Evolutionary conservation across 2,113 vertebrate genomes (phyloP).

Genomic region (Ciconia maguari): DNA sequence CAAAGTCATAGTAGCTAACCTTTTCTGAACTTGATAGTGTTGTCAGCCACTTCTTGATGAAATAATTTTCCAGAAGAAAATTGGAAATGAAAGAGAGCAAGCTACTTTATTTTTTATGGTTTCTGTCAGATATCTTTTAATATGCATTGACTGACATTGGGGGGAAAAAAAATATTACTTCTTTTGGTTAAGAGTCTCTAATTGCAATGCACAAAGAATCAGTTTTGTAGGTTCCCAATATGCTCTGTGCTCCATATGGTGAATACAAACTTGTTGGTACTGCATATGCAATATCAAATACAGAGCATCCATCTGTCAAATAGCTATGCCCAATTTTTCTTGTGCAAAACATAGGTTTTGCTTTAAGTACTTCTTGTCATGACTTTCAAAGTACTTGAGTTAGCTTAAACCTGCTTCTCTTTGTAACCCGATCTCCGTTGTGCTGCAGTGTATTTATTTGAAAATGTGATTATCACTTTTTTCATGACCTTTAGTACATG

Average conservation of each 20-base stretch:
- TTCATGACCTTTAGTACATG: slow-evolving; percentile 31
- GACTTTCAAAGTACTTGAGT: slow-evolving; percentile 8
- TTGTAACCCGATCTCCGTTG: neutral
- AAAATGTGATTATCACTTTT: slow-evolving; percentile 31
- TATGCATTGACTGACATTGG: neutral
- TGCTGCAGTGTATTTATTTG: slow-evolving; percentile 20
- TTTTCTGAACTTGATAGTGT: neutral
- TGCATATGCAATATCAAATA: slow-evolving; percentile 22
- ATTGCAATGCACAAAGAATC: slow-evolving; percentile 5
- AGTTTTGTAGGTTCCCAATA: neutral
- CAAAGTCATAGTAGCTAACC: slow-evolving; percentile 8
- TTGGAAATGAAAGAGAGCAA: neutral
- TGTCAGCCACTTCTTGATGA: slow-evolving; percentile 20
- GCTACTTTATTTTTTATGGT: neutral
- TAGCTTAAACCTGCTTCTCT: slow-evolving; percentile 21
- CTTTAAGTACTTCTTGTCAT: slow-evolving; percentile 16
- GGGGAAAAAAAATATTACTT: neutral
- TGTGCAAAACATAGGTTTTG: slow-evolving; percentile 19
- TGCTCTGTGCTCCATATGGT: slow-evolving; percentile 16
- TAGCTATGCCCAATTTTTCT: neutral
- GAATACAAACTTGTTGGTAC: slow-evolving; percentile 45
- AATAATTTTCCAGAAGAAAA: slow-evolving; percentile 39
- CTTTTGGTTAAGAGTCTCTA: neutral
- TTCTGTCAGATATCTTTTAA: slow-evolving; percentile 19
- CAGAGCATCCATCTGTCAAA: slow-evolving; percentile 28